Evolutionary conservation across 2,113 vertebrate genomes (phyloP), one percentile per base, ranked within the genome.

Genomic region (Tyto alba): DNA sequence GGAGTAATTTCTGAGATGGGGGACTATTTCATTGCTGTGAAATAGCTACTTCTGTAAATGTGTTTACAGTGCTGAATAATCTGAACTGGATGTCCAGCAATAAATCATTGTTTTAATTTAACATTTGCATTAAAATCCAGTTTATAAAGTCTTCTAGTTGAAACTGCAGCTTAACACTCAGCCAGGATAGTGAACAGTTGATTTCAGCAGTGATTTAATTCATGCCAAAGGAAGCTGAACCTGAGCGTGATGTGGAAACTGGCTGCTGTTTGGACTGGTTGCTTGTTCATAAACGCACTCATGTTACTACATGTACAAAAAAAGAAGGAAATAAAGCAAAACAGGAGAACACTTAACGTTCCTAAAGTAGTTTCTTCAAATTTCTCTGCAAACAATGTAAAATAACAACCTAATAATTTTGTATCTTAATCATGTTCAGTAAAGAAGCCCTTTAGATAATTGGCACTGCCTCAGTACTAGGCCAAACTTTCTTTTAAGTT

Each of bases 401-500:
- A 98, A 98, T 97, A 97, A 98, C 96, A 97, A 97, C 88, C 93
- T 96, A 91, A 55, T 98, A 98, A 98, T 98, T 98, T 97, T 97
- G 97, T 98, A 98, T 98, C 97, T 98, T 97, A 98, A 98, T 98
- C 98, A 95, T 96, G 97, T 98, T 98, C 81, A 62, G 97, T 98
- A 98, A 98, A 91, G 96, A 98, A 98, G 97, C 97, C 98, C 98
- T 98, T 98, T 98, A 98, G 98, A 98, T 98, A 98, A 98, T 98
- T 98, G 97, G 98, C 96, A 97, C 89, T 87, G 97, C 97, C 97
- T 98, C 98, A 98, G 97, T 97, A 96, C 97, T 97, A 97, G 97
- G 98, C 98, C 98, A 98, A 98, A 98, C 97, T 98, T 98, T 97
- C 98, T 98, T 98, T 98, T 98, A 98, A 98, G 98, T 98, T 98